phyloP scores from a whole-genome alignment of 2,888 invertebrate species.

The Tenthredo mesomela region DNA sequence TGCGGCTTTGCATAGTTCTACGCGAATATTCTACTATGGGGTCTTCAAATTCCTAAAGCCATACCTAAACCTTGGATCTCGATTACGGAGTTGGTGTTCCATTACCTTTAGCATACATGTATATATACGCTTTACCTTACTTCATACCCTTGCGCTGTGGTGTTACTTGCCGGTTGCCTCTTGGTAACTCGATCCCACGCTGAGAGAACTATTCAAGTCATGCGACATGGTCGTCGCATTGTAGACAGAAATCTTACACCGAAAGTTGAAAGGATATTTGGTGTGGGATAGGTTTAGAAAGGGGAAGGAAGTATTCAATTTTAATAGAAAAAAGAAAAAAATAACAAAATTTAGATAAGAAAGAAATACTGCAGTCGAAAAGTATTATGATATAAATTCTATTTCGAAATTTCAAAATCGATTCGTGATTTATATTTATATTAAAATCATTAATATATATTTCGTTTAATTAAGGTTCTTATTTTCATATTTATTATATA shows the following conservation, averaged over 20 bases:
- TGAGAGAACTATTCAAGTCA: constrained; percentile 8
- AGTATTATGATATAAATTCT: too few relatives aligned
- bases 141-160: neutral
- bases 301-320: too few relatives aligned
- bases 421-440: too few relatives aligned
- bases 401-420: neutral
- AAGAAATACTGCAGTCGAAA: neutral
- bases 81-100: constrained; percentile 21
- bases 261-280: neutral
- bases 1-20: neutral
- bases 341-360: neutral
- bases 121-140: constrained; percentile 1
- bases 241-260: constrained; percentile 22
- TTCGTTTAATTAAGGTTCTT: too few relatives aligned
- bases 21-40: neutral
- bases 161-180: neutral
- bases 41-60: constrained; percentile 16
- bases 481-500: neutral
- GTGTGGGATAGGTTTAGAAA: neutral
- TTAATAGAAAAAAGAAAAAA: neutral
- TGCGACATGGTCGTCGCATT: neutral
- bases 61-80: constrained; percentile 1
- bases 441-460: too few relatives aligned
- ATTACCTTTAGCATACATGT: constrained; percentile 18
- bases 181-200: constrained; percentile 11